These are phyloP conservation scores for Chelmon rostratus DNA, from an alignment of 2,797 vertebrate genomes.

Conservation along the genomic window DNA sequence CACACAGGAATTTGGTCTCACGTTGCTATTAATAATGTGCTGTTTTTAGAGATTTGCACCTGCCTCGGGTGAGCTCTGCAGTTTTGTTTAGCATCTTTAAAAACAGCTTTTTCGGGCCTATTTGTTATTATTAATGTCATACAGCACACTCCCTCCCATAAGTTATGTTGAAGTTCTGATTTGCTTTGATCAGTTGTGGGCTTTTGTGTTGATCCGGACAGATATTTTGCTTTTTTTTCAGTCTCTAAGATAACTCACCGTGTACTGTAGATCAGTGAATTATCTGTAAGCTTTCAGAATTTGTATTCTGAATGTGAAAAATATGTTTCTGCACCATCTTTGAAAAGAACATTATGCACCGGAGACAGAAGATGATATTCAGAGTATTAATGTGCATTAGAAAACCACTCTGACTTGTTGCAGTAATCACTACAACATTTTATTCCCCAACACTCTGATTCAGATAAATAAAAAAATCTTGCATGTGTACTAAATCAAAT, in stretches of 20 bases:
- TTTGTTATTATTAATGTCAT: slow-evolving; percentile 13
- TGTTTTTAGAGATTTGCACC: slow-evolving; percentile 50
- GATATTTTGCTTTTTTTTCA: slow-evolving; percentile 26
- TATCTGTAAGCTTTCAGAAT: background rate
- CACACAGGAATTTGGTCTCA: slow-evolving; percentile 31
- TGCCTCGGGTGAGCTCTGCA: slow-evolving; percentile 20
- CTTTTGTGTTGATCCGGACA: background rate
- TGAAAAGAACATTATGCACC: slow-evolving; percentile 14
- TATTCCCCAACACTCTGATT: slow-evolving; percentile 18
- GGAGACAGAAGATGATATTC: slow-evolving; percentile 18
- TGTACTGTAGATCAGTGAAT: slow-evolving; percentile 12
- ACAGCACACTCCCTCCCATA: background rate
- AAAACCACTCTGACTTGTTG: slow-evolving; percentile 16
- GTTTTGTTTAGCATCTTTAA: slow-evolving; percentile 30
- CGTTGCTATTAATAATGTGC: slow-evolving; percentile 57
- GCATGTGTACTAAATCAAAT: slow-evolving; percentile 47
- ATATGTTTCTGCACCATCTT: slow-evolving; percentile 6
- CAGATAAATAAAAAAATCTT: slow-evolving; percentile 21
- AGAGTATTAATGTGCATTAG: slow-evolving; percentile 36
- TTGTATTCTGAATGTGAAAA: background rate
- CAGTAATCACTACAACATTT: slow-evolving; percentile 5
- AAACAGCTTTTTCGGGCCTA: slow-evolving; percentile 5
- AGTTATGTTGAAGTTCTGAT: slow-evolving; percentile 10
- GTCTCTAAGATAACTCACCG: background rate
- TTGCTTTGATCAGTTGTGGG: slow-evolving; percentile 5